Evolutionary conservation across 1,140 invertebrate species (phyloP).

Genomic region (Oncopeltus fasciatus): DNA sequence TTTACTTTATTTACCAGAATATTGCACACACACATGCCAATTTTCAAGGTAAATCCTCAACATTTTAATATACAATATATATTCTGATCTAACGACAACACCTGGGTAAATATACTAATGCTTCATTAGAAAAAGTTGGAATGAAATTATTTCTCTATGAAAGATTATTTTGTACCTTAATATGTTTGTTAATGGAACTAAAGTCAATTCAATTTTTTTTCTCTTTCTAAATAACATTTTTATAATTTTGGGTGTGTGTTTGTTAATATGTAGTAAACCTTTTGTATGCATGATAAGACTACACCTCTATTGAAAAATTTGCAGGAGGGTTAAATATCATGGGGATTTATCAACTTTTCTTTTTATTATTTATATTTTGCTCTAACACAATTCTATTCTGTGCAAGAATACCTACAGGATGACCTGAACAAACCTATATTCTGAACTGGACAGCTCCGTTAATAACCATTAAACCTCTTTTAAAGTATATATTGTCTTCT

Average conservation of each 20-base stretch:
- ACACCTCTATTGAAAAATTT: conserved; percentile 2
- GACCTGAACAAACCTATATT: conserved; percentile 9
- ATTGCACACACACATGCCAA: no score
- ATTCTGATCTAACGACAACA: conserved; percentile 6
- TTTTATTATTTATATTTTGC: conserved; percentile 5
- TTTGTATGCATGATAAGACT: background rate
- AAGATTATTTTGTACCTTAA: conserved; percentile 7
- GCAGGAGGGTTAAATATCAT: background rate
- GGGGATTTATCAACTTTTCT: background rate
- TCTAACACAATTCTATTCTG: conserved; percentile 11
- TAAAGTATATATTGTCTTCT: conserved; percentile 13
- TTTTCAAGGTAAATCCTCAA: background rate
- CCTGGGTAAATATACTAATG: conserved; percentile 5
- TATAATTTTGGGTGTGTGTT: no score
- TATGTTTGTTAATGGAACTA: conserved; percentile 8
- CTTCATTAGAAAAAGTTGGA: background rate
- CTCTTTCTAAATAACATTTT: background rate
- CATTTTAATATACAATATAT: background rate
- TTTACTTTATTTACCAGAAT: no score
- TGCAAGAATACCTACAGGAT: conserved; percentile 7
- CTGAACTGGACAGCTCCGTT: conserved; percentile 10
- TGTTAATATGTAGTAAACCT: background rate
- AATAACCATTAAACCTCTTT: background rate
- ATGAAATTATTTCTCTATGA: background rate
- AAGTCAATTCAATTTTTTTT: conserved; percentile 4